Evolutionary conservation across 2,888 invertebrate genomes (phyloP), one percentile per base, ranked within the genome.

Genomic region (Siphlonurus alternatus): DNA sequence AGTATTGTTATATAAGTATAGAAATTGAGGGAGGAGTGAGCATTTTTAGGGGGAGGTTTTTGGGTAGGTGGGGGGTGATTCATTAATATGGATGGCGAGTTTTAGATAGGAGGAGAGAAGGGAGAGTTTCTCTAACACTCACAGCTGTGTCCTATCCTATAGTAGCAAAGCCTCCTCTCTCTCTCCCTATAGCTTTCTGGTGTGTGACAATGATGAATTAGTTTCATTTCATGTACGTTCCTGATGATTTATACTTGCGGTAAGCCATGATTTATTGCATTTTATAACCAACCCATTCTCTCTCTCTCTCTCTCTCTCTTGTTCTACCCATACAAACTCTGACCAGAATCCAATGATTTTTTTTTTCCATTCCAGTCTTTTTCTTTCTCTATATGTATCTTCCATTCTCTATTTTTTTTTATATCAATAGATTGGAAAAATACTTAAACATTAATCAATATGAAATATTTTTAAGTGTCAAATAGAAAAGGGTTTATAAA

Each of bases 181-280:
- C 65, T 60, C 56, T 56, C 56, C 56, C 38, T 63, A 22, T 22
- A 56, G 56, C 56, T 53, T 59, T 51, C 59, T n/a, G 63, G 54
- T 74, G 73, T 71, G 66, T 76, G 76, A 76, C 76, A 76, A 75
- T 76, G 76, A 76, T 76, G 76, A 76, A 76, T 76, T 76, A 75
- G 76, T 76, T 76, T 76, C 76, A 76, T 76, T 76, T 76, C 76
- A 76, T 76, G 75, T 75, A 75, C 74, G 74, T 74, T 75, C 76
- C 75, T 75, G 79, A 82, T 82, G 82, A 81, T 82, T 82, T 82
- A 82, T 81, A 81, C 81, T 81, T 81, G 82, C 81, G 82, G 82
- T 81, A 81, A 81, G 80, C 81, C 81, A 81, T 82, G 82, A 82
- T 82, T 82, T 82, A 82, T 81, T 79, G 79, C 78, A 78, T 78